Evolutionary conservation across 2,797 vertebrate species (phyloP), one percentile per base, ranked within the genome.

Genomic region (Labeo calbasu): DNA sequence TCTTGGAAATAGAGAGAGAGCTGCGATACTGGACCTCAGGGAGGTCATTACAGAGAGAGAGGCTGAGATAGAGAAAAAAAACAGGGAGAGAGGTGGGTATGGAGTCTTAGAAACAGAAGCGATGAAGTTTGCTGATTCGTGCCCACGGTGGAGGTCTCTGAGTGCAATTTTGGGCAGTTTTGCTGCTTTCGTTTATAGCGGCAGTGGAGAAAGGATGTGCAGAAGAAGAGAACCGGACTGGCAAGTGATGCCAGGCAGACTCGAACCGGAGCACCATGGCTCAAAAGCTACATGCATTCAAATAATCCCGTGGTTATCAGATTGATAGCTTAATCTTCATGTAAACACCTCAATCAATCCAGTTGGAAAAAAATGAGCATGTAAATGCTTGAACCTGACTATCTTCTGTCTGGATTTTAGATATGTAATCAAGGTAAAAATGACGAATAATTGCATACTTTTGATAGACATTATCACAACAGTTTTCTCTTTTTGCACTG

Each of bases 1-100:
- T 85, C 78, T 81, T 81, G 70, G 84, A 85, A 81, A 89, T 89
- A 70, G 88, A 88, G 92, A 87, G 91, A 91, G 92, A 91, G 91
- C 91, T 91, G 90, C 89, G 90, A 93, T 91, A 89, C 68, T 72
- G 90, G 92, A 92, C 93, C 94, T 92, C 77, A 23, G 92, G 93
- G 92, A 93, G 92, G 90, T 88, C 91, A 91, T 93, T 92, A 91
- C 71, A 43, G 91, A 92, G 90, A 89, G 90, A 90, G 88, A 85
- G 89, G 90, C 84, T 91, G 68, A 91, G 86, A 87, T 69, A 1
- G 59, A 28, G 81, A 43, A 28, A 57, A 36, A 68, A 61, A 53
- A 81, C 15, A 75, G 12, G 23, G 14, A 80, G 61, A 75, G 61
- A 85, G 63, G 46, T 75, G 19, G 59, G 61, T 14, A 66, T 46